A percentile compares a stretch with the other conserved stretches of the same genome.
phyloP scores from a whole-genome alignment of 1,140 invertebrate genomes.

The Aricia agestis region DNA sequence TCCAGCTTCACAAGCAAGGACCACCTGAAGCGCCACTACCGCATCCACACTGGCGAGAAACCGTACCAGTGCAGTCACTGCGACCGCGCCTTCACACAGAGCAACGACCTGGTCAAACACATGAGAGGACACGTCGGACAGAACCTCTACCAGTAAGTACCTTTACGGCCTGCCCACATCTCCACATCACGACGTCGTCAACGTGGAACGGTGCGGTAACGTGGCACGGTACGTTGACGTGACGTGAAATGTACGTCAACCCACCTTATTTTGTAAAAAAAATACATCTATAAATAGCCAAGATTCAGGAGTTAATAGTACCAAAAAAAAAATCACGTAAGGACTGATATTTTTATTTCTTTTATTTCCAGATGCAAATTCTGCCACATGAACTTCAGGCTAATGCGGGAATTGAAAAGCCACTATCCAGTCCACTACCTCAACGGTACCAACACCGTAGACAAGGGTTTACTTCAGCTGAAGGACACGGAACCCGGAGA shows the following conservation, averaged over 20 bases:
- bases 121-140: slow-evolving; percentile 68
- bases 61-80: slow-evolving; percentile 80
- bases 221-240: no score
- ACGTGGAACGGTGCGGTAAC: no score
- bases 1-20: slow-evolving; percentile 67
- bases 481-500: slow-evolving; percentile 22
- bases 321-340: no score
- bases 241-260: no score
- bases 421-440: slow-evolving; percentile 67
- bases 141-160: slow-evolving; percentile 70
- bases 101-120: slow-evolving; percentile 75
- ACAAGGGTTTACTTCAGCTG: slow-evolving; percentile 19
- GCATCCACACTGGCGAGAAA: slow-evolving; percentile 85
- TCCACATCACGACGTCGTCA: no score
- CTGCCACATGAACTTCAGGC: slow-evolving; percentile 58
- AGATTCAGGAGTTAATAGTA: no score
- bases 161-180: neutral
- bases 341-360: no score
- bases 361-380: slow-evolving; percentile 41
- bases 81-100: slow-evolving; percentile 75
- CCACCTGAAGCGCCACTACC: slow-evolving; percentile 78
- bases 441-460: slow-evolving; percentile 28
- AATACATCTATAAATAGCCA: no score
- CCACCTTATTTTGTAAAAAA: no score
- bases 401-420: slow-evolving; percentile 61